Percentiles rank a stretch among this genome's conserved stretches.
Evolutionary conservation across 2,113 vertebrate genomes (phyloP).

Genomic region (Pteropus alecto): DNA sequence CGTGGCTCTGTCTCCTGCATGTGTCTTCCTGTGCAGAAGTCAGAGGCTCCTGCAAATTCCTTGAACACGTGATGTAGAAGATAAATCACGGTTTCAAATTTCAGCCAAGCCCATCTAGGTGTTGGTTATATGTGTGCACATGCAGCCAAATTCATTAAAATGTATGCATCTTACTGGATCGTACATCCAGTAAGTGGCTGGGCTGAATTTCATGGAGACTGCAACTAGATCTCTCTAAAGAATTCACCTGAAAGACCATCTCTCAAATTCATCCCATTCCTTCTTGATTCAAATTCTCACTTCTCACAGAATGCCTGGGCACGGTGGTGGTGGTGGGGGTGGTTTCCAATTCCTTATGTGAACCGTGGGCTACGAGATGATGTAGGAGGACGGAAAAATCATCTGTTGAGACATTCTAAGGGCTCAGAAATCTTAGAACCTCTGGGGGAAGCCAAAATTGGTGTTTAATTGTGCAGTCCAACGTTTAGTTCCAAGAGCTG

Average conservation of each 20-base stretch:
- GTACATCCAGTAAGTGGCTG: background rate
- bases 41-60: background rate
- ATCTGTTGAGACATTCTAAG: background rate
- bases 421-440: background rate
- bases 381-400: background rate
- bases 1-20: background rate
- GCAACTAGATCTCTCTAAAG: conserved; percentile 36
- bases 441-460: background rate
- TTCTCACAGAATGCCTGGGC: conserved; percentile 1
- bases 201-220: background rate
- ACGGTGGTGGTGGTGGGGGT: background rate
- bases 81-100: conserved; percentile 7
- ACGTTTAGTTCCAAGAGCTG: background rate
- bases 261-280: background rate
- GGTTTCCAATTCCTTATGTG: background rate
- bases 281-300: conserved; percentile 29
- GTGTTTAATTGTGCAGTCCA: background rate
- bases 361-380: background rate
- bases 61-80: background rate
- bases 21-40: background rate
- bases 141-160: background rate
- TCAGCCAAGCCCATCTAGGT: background rate
- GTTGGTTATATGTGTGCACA: background rate
- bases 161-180: background rate
- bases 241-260: background rate